Evolutionary conservation across 2,113 vertebrate species (phyloP), one percentile per base, ranked within the genome.

Genomic region (Romanogobio albipinnatus): DNA sequence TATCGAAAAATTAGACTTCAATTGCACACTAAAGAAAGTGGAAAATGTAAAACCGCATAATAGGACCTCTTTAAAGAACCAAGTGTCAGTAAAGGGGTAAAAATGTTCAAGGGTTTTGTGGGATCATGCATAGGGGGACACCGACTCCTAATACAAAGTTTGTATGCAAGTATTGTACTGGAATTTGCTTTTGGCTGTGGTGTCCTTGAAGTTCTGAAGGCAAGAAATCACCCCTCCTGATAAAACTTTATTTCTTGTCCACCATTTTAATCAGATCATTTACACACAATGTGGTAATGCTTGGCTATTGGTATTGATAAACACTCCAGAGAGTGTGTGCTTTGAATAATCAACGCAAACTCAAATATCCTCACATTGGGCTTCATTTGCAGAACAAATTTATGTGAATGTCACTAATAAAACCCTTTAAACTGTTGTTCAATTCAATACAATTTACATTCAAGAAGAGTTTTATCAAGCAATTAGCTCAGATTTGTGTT

Each of bases 251-350:
- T 22, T 9, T 22, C 17, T 56, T 56, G 17, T 9, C 74, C 26
- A 22, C 29, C 17, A 76, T 76, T 56, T 58, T 13, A 58, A 76
- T 58, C 9, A 22, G 51, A 29, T 76, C 19, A 76, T 76, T 76
- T 56, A 76, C 49, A 56, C 9, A 51, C 26, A 33, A 4, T 36
- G 10, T 58, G 29, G 9, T 53, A 22, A 56, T 56, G 17, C 26
- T 56, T 36, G 75, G 19, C 17, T 58, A 17, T 58, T 33, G 17
- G 74, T 1, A 56, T 76, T 56, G 74, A 76, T 36, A 51, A 26
- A 24, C 24, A 51, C 73, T 76, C 13, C 24, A 29, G 71, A 51
- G 70, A 73, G 39, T 45, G 15, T n/a, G 11, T 49, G 43, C 64
- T 9, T 43, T 45, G 39, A 47, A 47, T 49, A 68, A 19, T 68